Evolutionary conservation across 1,140 invertebrate genomes (phyloP).

Genomic region (Formica selysi): DNA sequence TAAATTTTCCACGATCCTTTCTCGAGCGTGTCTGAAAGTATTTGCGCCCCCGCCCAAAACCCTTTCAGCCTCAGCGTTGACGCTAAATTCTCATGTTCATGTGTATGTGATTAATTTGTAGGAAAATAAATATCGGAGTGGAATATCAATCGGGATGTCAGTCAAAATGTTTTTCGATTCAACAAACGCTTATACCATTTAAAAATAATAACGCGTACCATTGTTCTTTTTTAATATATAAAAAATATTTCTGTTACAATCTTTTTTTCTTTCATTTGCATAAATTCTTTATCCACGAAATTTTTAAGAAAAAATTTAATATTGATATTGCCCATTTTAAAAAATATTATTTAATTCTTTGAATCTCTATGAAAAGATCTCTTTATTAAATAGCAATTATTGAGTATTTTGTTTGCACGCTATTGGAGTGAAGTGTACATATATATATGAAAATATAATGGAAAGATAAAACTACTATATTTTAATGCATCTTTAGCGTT

Average conservation of each 20-base stretch:
- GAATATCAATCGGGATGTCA: not conserved
- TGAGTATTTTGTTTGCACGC: too few relatives aligned
- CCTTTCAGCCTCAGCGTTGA: constrained; percentile 1
- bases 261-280: not conserved
- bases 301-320: constrained; percentile 2
- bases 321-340: too few relatives aligned
- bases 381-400: too few relatives aligned
- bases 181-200: not conserved
- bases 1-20: constrained; percentile 67
- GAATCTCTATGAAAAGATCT: too few relatives aligned
- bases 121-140: not conserved
- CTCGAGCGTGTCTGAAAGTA: constrained; percentile 42
- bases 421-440: too few relatives aligned
- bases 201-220: not conserved
- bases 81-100: constrained; percentile 16
- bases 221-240: not conserved
- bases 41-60: constrained; percentile 7
- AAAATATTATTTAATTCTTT: too few relatives aligned
- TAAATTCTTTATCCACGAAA: not conserved
- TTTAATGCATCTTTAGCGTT: too few relatives aligned
- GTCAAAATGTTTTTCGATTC: not conserved
- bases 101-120: not conserved
- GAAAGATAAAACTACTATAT: too few relatives aligned
- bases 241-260: not conserved
- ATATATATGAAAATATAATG: too few relatives aligned